phyloP scores from a whole-genome alignment of 2,113 vertebrate genomes.

The Brienomyrus longianalis region DNA sequence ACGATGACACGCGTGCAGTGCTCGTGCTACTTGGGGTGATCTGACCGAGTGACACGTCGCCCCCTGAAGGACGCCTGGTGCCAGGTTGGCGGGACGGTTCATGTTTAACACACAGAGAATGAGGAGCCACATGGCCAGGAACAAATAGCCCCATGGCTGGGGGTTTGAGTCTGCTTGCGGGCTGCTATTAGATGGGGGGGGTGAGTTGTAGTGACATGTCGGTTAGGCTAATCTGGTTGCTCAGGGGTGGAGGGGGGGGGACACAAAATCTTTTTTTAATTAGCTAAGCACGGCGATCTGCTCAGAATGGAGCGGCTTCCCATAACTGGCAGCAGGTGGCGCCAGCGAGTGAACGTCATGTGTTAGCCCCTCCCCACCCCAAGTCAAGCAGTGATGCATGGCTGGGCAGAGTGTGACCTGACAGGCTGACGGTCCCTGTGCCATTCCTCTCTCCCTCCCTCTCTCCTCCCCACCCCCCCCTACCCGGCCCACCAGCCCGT shows the following conservation, averaged over 20 bases:
- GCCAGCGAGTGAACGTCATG: neutral
- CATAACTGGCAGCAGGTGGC: neutral
- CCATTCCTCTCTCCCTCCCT: slow-evolving; percentile 3
- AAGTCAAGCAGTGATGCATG: slow-evolving; percentile 31
- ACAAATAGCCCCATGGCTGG: too few relatives aligned
- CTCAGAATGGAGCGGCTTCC: neutral
- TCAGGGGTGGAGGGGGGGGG: neutral
- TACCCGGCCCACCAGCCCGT: neutral
- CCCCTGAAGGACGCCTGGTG: neutral
- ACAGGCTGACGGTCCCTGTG: slow-evolving; percentile 32
- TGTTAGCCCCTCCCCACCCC: slow-evolving; percentile 15
- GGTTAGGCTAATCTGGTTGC: neutral
- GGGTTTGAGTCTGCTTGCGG: neutral
- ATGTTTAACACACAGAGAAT: slow-evolving; percentile 3
- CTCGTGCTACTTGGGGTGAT: neutral
- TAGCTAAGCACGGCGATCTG: neutral
- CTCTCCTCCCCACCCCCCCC: neutral
- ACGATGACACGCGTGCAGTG: too few relatives aligned
- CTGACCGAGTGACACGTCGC: neutral
- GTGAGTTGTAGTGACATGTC: neutral
- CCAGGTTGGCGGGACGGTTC: neutral
- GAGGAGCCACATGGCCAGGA: neutral
- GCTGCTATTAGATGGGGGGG: neutral
- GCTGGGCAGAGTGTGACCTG: slow-evolving; percentile 34
- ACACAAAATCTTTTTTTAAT: neutral